These are phyloP conservation scores for Drosophila paranaensis DNA, from an alignment of 2,888 invertebrate species.

Conservation along the genomic window DNA sequence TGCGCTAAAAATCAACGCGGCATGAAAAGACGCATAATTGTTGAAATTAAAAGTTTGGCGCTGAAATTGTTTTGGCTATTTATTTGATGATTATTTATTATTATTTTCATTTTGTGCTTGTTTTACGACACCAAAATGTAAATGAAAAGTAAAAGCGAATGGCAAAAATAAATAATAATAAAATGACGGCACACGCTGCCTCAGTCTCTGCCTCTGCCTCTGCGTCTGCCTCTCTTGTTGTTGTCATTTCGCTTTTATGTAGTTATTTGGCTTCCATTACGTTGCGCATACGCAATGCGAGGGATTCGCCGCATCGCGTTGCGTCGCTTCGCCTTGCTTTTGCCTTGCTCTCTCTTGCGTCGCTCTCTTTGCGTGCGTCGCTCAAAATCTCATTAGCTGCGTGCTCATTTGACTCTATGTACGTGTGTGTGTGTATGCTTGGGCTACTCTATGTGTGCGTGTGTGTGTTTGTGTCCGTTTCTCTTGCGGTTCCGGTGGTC, in stretches of 20 bases:
- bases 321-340: neutral
- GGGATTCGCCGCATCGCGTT: neutral
- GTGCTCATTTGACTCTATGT: constrained; percentile 19
- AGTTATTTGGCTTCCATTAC: constrained; percentile 48
- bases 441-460: neutral
- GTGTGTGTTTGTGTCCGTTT: constrained; percentile 25
- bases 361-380: constrained; percentile 22
- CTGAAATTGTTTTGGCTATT: constrained; percentile 44
- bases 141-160: constrained; percentile 61
- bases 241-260: constrained; percentile 46
- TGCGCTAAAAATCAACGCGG: constrained; percentile 49
- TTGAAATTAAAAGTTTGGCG: constrained; percentile 65
- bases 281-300: constrained; percentile 62
- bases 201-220: neutral
- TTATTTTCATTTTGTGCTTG: constrained; percentile 24
- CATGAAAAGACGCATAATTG: constrained; percentile 63
- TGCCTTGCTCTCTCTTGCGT: constrained; percentile 9
- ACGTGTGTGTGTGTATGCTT: neutral
- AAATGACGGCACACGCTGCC: neutral
- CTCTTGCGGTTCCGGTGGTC: constrained; percentile 41
- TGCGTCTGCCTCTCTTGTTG: neutral
- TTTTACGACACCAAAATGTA: constrained; percentile 48
- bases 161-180: constrained; percentile 8
- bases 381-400: constrained; percentile 34
- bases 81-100: constrained; percentile 38